Conservation (phyloP, 2,888 invertebrate genomes). For the Diarsia dahlii region DNA sequence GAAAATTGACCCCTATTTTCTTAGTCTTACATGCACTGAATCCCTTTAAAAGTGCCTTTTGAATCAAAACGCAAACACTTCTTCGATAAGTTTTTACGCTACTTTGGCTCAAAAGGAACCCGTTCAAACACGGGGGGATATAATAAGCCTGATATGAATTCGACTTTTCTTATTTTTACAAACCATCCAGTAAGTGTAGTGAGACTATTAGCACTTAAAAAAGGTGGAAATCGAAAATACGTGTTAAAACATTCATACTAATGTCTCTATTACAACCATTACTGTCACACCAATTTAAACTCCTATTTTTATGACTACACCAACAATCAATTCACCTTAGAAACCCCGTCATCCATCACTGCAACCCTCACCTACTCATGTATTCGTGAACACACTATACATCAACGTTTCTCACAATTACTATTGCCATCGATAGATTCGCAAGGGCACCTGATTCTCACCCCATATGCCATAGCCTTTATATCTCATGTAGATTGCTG, state of each 20-base stretch:
- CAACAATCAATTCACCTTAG: slow-evolving; percentile 33
- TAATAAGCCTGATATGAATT: not conserved
- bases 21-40: no score
- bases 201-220: not conserved
- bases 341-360: slow-evolving; percentile 54
- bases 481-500: slow-evolving; percentile 24
- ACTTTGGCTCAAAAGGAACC: not conserved
- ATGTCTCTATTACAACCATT: not conserved
- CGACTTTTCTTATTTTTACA: no score
- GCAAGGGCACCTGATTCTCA: slow-evolving; percentile 71
- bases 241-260: slow-evolving; percentile 28
- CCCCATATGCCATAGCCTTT: slow-evolving; percentile 15
- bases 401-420: slow-evolving; percentile 76
- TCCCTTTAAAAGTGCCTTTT: not conserved
- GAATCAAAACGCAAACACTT: not conserved
- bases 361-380: slow-evolving; percentile 30
- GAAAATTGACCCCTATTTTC: not conserved
- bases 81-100: no score
- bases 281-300: slow-evolving; percentile 31
- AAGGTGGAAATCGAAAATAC: not conserved
- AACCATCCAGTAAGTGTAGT: no score
- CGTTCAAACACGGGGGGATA: not conserved
- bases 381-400: slow-evolving; percentile 60
- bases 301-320: slow-evolving; percentile 16
- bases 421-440: slow-evolving; percentile 72